phyloP scores from a whole-genome alignment of 2,113 vertebrate genomes.

The Isichthys henryi region DNA sequence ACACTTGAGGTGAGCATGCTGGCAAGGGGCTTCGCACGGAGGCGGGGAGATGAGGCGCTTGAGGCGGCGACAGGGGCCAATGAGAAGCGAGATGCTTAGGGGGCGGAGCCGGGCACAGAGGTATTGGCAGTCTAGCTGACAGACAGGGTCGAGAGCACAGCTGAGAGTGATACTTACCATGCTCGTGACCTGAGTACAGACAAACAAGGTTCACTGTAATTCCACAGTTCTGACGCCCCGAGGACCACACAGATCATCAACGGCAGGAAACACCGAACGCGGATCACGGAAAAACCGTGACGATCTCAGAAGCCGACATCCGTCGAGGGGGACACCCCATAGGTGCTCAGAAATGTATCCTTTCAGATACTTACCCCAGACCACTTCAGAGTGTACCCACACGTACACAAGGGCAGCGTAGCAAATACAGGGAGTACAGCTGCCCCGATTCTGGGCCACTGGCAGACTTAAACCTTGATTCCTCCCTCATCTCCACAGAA shows the following conservation, averaged over 20 bases:
- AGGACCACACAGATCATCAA: background rate
- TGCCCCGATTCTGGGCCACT: background rate
- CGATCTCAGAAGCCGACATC: background rate
- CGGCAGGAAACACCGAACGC: background rate
- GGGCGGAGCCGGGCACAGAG: constrained; percentile 29
- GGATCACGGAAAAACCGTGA: background rate
- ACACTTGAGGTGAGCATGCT: constrained; percentile 62
- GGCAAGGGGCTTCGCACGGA: constrained; percentile 43
- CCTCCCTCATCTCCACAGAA: background rate
- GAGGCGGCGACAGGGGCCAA: constrained; percentile 31
- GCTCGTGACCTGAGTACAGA: constrained; percentile 95
- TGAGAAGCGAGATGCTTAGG: constrained; percentile 43
- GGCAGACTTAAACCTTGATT: background rate
- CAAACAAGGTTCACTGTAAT: constrained; percentile 64
- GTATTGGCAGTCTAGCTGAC: background rate
- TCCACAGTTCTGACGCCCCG: constrained; percentile 12
- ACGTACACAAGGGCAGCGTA: background rate
- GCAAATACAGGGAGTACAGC: background rate
- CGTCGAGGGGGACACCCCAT: background rate
- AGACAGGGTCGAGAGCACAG: constrained; percentile 63
- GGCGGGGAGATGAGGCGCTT: constrained; percentile 28
- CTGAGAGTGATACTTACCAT: constrained; percentile 90
- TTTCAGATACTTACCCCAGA: background rate
- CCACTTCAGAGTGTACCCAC: background rate
- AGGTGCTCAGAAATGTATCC: background rate